phyloP scores from a whole-genome alignment of 2,113 vertebrate genomes.

The Amphiprion ocellaris region DNA sequence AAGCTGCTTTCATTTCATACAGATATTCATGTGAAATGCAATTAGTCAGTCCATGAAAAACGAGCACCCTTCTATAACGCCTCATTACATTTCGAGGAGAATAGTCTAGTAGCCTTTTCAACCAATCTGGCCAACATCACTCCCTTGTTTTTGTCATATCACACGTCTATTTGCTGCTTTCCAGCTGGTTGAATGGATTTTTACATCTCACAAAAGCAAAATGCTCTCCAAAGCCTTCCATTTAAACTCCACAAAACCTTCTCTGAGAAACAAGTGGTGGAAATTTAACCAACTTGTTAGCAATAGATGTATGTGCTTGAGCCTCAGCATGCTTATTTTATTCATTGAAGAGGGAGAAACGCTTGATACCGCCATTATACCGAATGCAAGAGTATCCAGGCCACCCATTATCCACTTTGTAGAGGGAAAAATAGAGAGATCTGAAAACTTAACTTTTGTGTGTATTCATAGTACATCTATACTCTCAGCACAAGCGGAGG shows the following conservation, averaged over 20 bases:
- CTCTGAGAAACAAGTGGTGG: background rate
- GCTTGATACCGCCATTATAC: slow-evolving; percentile 22
- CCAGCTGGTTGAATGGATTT: background rate
- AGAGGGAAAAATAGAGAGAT: slow-evolving; percentile 56
- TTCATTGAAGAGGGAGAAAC: slow-evolving; percentile 20
- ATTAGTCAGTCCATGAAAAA: slow-evolving; percentile 56
- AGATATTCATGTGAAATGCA: slow-evolving; percentile 36
- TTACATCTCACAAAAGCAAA: background rate
- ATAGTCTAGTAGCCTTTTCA: slow-evolving; percentile 6
- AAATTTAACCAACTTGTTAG: slow-evolving; percentile 22
- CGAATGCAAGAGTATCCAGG: slow-evolving; percentile 55
- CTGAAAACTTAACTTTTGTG: slow-evolving; percentile 57
- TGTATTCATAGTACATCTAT: slow-evolving; percentile 55
- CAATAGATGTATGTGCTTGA: slow-evolving; percentile 18
- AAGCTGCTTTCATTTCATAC: slow-evolving; percentile 45
- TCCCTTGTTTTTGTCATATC: background rate
- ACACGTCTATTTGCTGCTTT: background rate
- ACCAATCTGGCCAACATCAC: background rate
- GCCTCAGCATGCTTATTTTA: slow-evolving; percentile 35
- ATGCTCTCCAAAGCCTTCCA: background rate
- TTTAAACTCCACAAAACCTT: slow-evolving; percentile 14
- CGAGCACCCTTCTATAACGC: background rate
- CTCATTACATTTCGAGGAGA: slow-evolving; percentile 45
- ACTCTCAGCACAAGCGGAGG: slow-evolving; percentile 43
- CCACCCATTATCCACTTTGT: slow-evolving; percentile 74